Base-by-base conservation (phyloP, 2,888 invertebrate species). In the Cheiracanthium punctorium region DNA sequence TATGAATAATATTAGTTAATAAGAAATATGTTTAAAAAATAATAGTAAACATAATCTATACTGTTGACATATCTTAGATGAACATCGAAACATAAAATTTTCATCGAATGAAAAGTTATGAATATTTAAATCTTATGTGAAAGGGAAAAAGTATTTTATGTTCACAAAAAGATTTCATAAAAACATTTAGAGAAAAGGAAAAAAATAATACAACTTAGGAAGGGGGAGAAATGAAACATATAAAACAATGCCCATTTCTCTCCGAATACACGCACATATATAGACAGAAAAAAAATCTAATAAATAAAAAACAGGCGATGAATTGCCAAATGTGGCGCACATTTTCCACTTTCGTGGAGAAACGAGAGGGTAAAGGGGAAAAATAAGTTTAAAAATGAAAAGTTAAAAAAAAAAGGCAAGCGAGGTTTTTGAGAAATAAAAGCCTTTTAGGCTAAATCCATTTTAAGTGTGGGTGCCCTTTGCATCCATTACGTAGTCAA, bases 381-480 rank as follows among this genome's bases (percentile, higher is more conserved):
- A 33, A 43, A 33, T 58, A 74, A 71, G 30, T 71, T 33, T 29
- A 52, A 71, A 32, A 12, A 43, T 17, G 43, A 80, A 80, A 67
- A 33, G 32, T 76, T 41, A 64, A 76, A 64, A 72, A 28, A 17
- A 72, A 82, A 30, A 69, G 32, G 33, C 33, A 69, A 69, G 58
- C 69, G 69, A 58, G 69, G 73, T 73, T 69, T 85, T 80, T 43
- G 75, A 85, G 80, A 85, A 85, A 85, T 85, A 85, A 85, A 85
- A 85, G 85, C 85, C 85, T 85, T 85, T 85, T 85, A 85, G 85
- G 85, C 80, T 85, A 85, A 85, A 85, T 85, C 85, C 85, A 85
- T 85, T 85, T 85, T 85, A 85, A 85, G 85, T 85, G 85, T 75
- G 80, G 80, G 43, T 58, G 32, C 79, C 74, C 76, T 73, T 80